Evolutionary conservation across 2,888 invertebrate genomes (phyloP), one percentile per base, ranked within the genome.

Genomic region (Drosophila mercatorum): DNA sequence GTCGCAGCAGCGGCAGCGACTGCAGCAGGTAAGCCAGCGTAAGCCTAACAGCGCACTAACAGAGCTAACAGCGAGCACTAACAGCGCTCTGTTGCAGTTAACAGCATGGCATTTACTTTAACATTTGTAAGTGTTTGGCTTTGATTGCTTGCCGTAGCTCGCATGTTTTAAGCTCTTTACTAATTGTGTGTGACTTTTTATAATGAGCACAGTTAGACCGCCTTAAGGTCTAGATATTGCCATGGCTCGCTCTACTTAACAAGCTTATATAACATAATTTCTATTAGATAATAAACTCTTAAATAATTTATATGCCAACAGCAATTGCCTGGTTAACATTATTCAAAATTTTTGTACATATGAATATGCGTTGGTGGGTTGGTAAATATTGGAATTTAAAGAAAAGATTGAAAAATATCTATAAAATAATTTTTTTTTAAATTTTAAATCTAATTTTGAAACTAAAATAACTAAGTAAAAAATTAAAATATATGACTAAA

Each of bases 11-110:
- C 10, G 17, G 10, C 17, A 46, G 8, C 51, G 68, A 52, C 46
- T 14, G 26, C 28, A 51, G 41, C 55, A 65, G 74, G 71, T 75
- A 60, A 75, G 64, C 43, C 5, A 38, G 6, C 41, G 28, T 2
- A 8, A 12, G 1, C 17, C 22, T 61, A 53, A 58, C 44, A 52
- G 38, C n/a, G 38, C 22, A 40, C 14, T 57, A 56, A 51, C 49
- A 46, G 31, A 11, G 4, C 5, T 34, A n/a, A 31, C 34, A 11
- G 49, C 31, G 17, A 51, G 49, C 49, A 51, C 34, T 51, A 56
- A 51, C 49, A 51, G 31, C n/a, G 31, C n/a, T 51, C 31, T n/a
- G 34, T 5, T 46, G 3, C 1, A 3, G 31, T 47, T 75, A 60
- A 60, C 68, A 55, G 55, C 34, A 26, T 44, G 38, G 0, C 17